Percentiles rank a stretch among this genome's conserved stretches.
Conservation (phyloP, 1,140 invertebrate genomes). For the Drosophila pallidifrons region DNA sequence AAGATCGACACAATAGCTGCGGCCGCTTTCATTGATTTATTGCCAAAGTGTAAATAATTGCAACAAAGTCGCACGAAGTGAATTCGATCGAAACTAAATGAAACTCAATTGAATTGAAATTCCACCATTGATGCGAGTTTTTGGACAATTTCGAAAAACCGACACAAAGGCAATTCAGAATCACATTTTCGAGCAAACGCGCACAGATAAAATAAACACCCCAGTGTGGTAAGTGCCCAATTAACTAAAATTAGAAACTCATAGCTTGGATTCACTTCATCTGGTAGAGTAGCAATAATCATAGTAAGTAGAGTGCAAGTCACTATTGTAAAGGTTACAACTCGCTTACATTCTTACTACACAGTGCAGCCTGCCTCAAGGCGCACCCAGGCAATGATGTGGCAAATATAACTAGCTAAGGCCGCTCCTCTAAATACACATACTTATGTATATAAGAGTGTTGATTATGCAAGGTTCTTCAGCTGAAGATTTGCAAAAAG, state of each 20-base stretch:
- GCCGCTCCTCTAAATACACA: conserved; percentile 40
- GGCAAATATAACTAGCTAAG: conserved; percentile 19
- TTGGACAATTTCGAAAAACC: conserved; percentile 20
- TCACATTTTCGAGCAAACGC: conserved; percentile 5
- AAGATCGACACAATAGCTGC: conserved; percentile 29
- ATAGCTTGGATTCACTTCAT: not conserved
- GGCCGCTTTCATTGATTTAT: conserved; percentile 61
- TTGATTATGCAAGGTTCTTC: conserved; percentile 49
- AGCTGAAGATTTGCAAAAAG: conserved; percentile 16
- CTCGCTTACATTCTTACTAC: conserved; percentile 10
- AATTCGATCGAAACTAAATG: conserved; percentile 57
- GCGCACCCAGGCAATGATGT: conserved; percentile 41
- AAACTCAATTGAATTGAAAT: conserved; percentile 71
- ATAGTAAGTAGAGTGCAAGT: conserved; percentile 2
- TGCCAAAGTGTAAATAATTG: conserved; percentile 70
- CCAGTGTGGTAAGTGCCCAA: conserved; percentile 40
- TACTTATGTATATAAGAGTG: not conserved
- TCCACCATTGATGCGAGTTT: conserved; percentile 22
- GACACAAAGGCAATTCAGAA: conserved; percentile 6
- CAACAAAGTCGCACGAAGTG: conserved; percentile 58
- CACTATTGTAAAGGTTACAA: conserved; percentile 38
- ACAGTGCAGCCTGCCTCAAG: conserved; percentile 39
- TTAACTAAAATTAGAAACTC: conserved; percentile 26
- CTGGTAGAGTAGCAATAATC: not conserved
- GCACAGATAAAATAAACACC: not conserved